Evolutionary conservation across 2,113 vertebrate species (phyloP), one percentile per base, ranked within the genome.

Genomic region (Hippocampus comes): DNA sequence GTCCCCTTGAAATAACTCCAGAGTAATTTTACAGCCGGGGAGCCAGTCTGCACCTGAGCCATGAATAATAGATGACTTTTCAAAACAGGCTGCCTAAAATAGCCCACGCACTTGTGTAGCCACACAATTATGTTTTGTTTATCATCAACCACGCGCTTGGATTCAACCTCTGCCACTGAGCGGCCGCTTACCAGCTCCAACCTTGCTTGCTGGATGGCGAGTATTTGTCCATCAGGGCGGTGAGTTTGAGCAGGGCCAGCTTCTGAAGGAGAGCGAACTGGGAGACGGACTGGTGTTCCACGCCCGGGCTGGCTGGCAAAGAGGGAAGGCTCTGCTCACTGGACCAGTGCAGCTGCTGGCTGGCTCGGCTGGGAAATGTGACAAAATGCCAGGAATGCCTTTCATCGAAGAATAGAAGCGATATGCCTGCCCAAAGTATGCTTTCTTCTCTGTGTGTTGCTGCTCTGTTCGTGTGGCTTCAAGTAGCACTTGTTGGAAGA

Each of bases 131-230:
- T 30, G 17, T 57, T 20, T 63, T 18, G 34, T 53, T 67, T 42
- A 51, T 64, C 17, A 12, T 34, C 55, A 4, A 18, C n/a, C 63
- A 9, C 1, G 25, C 12, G 4, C n/a, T n/a, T 38, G 0, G 10
- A 38, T 71, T 30, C 56, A 9, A 73, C 63, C 57, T 68, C 20
- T 8, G 15, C 34, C 61, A 14, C 64, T 0, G 17, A 51, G 38
- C 66, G 25, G 25, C 25, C 25, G 27, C 94, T 94, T 89, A 96
- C 95, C 95, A 96, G 88, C 92, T 95, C 95, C 95, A 96, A 73
- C 95, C 94, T 84, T 95, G 94, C 78, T 93, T 95, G 82, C 94
- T 94, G 89, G 91, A 91, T 2, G 94, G 94, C 1, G 94, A 95
- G 70, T 94, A 87, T 83, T 92, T 95, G 87, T 97, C 95, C 95